A percentile compares a stretch with the other conserved stretches of the same genome.
phyloP scores from a whole-genome alignment of 1,140 invertebrate genomes.

The Nasonia vitripennis region DNA sequence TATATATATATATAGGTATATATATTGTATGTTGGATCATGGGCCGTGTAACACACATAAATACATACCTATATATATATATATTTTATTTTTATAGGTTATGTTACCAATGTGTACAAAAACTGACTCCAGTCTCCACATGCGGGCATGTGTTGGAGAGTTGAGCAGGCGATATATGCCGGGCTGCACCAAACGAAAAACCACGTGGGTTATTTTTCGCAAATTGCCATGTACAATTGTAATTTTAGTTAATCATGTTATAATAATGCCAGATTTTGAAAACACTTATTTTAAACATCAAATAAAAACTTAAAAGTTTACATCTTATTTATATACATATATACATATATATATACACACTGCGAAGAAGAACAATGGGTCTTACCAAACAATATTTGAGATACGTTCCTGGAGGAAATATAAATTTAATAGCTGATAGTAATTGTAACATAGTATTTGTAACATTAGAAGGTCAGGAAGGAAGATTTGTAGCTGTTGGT shows the following conservation, averaged over 20 bases:
- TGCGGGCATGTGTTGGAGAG: too few species aligned
- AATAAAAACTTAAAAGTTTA: background rate
- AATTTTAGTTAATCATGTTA: background rate
- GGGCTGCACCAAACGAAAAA: background rate
- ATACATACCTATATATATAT: too few species aligned
- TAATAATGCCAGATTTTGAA: background rate
- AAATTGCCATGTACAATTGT: background rate
- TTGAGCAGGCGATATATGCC: background rate
- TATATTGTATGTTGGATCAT: too few species aligned
- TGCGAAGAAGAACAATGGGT: slow-evolving; percentile 81
- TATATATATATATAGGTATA: too few species aligned
- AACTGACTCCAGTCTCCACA: too few species aligned
- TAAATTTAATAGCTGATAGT: slow-evolving; percentile 90
- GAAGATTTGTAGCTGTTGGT: slow-evolving; percentile 89
- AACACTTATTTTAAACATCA: background rate
- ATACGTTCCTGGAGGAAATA: slow-evolving; percentile 86
- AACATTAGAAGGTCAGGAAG: slow-evolving; percentile 83
- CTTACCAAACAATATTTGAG: slow-evolving; percentile 97
- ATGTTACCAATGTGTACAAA: too few species aligned
- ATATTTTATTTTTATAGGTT: too few species aligned
- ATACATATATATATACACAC: background rate
- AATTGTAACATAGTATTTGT: slow-evolving; percentile 88
- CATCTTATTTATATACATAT: background rate
- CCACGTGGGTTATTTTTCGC: background rate
- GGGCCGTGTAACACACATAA: too few species aligned